Evolutionary conservation across 35 echinoderm and acorn worm species (phyloP).

Genomic region (Hemicentrotus pulcherrimus): DNA sequence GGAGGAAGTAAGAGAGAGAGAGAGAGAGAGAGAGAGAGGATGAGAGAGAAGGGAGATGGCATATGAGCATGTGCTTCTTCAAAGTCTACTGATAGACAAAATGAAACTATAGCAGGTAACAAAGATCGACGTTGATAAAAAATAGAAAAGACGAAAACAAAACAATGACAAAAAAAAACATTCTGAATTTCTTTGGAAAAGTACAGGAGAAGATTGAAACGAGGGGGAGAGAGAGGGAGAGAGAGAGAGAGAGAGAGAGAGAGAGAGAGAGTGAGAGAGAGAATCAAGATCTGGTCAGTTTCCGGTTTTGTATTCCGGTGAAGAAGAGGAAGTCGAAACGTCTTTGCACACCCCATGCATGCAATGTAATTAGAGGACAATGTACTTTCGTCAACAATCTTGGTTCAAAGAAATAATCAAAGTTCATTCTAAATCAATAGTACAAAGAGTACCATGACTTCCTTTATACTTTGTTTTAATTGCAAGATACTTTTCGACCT

Average conservation of each 20-base stretch:
- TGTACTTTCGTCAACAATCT: slow-evolving; percentile 7
- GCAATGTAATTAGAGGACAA: background rate
- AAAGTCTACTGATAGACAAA: too few species aligned
- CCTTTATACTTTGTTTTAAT: background rate
- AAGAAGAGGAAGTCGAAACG: background rate
- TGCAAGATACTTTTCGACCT: background rate
- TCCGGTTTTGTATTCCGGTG: slow-evolving; percentile 22
- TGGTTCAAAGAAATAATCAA: background rate
- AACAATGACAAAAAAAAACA: too few species aligned
- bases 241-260: background rate
- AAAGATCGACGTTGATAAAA: too few species aligned
- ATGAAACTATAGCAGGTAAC: too few species aligned
- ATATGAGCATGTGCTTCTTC: too few species aligned
- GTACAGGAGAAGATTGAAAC: too few species aligned
- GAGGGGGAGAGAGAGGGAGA: background rate
- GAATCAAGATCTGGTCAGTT: background rate
- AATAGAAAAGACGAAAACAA: too few species aligned
- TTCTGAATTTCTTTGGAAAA: too few species aligned
- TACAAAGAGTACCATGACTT: background rate
- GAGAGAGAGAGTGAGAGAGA: background rate
- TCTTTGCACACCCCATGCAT: background rate
- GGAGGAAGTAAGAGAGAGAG: background rate
- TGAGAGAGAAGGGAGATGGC: too few species aligned
- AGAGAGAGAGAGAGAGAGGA: background rate
- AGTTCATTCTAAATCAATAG: background rate